Percentiles rank a stretch among this genome's conserved stretches.
Conservation (phyloP, 2,113 vertebrate species). For the Platysternon megacephalum region DNA sequence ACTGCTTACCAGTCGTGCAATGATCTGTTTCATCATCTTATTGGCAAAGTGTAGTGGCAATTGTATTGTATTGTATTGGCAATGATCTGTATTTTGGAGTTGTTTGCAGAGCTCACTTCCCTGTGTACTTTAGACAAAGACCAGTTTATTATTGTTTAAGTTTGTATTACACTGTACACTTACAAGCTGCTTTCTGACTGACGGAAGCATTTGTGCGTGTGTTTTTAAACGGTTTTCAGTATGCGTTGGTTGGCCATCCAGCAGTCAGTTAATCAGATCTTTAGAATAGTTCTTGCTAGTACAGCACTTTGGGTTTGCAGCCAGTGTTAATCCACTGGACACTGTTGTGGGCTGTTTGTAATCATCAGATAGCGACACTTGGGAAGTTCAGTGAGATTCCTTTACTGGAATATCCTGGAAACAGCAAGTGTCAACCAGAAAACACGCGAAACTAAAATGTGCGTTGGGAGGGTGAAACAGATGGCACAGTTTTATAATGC, state of each 20-base stretch:
- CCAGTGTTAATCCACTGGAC: background rate
- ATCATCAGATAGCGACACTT: rapidly evolving
- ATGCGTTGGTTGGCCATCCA: background rate
- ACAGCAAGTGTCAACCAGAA: slow-evolving; percentile 31
- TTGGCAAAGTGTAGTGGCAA: background rate
- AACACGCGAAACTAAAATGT: slow-evolving; percentile 19
- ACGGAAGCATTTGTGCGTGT: background rate
- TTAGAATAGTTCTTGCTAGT: background rate
- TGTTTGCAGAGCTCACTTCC: rapidly evolving
- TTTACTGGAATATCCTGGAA: slow-evolving; percentile 53
- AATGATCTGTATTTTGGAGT: rapidly evolving
- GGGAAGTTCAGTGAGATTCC: background rate
- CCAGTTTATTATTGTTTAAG: background rate
- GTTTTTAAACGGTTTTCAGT: background rate
- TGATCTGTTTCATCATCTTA: background rate
- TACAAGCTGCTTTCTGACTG: background rate
- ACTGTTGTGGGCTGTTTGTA: background rate
- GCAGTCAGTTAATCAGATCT: background rate
- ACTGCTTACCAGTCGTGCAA: background rate
- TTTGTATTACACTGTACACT: too few relatives aligned
- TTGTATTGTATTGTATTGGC: too few relatives aligned
- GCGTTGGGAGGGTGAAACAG: slow-evolving; percentile 23
- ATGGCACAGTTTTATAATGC: slow-evolving; percentile 50
- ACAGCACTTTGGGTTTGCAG: background rate
- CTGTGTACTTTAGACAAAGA: too few relatives aligned